Conservation (phyloP, 64 coral and sea anemone species). For the Cladopsammia gracilis region DNA sequence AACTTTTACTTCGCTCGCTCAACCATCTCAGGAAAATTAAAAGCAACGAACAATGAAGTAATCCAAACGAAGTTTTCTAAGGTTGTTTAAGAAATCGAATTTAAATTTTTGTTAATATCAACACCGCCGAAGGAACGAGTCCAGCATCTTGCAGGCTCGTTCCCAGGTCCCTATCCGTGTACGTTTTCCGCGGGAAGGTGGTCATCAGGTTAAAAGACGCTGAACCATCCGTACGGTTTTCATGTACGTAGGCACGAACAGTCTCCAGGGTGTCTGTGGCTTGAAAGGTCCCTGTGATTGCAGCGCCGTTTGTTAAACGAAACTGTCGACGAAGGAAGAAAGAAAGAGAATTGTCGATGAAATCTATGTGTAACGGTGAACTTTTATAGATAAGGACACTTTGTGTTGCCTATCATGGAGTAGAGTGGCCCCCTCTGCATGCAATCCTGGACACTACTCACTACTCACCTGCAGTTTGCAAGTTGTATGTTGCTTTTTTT, state of each 20-base stretch:
- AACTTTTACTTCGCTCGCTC: too few relatives aligned
- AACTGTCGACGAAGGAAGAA: slow-evolving; percentile 65
- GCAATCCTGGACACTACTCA: background rate
- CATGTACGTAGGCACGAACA: slow-evolving; percentile 76
- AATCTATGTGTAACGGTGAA: background rate
- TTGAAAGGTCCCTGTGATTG: slow-evolving; percentile 87
- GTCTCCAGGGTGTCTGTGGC: slow-evolving; percentile 76
- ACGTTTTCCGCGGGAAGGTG: slow-evolving; percentile 96
- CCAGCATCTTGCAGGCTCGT: slow-evolving; percentile 86
- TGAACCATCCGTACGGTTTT: slow-evolving; percentile 85
- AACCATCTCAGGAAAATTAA: background rate
- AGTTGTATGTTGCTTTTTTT: slow-evolving; percentile 82
- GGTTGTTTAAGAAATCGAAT: background rate
- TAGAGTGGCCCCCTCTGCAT: background rate
- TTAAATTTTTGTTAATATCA: slow-evolving; percentile 89
- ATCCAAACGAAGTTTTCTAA: background rate
- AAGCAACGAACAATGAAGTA: background rate
- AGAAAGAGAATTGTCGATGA: background rate
- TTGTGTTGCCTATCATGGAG: too few relatives aligned
- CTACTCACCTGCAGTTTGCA: slow-evolving; percentile 88
- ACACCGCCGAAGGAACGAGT: slow-evolving; percentile 89
- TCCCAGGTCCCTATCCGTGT: slow-evolving; percentile 75
- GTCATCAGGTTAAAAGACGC: slow-evolving; percentile 88
- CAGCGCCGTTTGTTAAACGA: slow-evolving; percentile 89
- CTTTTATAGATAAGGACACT: too few relatives aligned